phyloP scores from a whole-genome alignment of 2,888 invertebrate genomes.

The Bombylius discolor region DNA sequence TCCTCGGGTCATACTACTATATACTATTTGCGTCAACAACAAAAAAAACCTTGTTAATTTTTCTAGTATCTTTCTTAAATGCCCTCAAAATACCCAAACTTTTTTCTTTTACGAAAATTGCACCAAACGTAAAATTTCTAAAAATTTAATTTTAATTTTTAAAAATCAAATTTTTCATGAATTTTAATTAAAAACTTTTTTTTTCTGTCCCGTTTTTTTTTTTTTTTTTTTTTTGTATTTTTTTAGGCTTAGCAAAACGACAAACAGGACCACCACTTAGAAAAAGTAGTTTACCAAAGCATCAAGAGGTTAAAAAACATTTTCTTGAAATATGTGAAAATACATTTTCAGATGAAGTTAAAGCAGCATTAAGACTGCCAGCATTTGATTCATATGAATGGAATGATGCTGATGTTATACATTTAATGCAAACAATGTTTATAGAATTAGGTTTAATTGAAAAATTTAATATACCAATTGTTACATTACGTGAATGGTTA shows the following conservation, averaged over 20 bases:
- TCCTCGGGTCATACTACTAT: no score
- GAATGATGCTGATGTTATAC: slow-evolving; percentile 66
- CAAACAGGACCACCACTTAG: slow-evolving; percentile 36
- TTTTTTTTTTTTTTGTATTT: slow-evolving; percentile 8
- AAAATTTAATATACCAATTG: slow-evolving; percentile 61
- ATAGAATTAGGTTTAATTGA: slow-evolving; percentile 59
- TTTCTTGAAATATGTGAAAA: slow-evolving; percentile 38
- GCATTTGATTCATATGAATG: slow-evolving; percentile 70
- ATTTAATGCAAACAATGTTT: slow-evolving; percentile 70
- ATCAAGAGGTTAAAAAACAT: slow-evolving; percentile 36
- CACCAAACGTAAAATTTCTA: no score
- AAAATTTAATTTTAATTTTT: not conserved
- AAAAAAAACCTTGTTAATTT: no score
- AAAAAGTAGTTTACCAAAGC: slow-evolving; percentile 38
- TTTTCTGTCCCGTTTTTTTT: not conserved
- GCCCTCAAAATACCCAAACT: no score
- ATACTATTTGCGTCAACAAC: no score
- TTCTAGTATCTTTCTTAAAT: no score
- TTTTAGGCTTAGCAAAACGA: slow-evolving; percentile 33
- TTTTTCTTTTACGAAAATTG: no score
- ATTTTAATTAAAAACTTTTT: not conserved
- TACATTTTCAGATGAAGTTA: slow-evolving; percentile 36
- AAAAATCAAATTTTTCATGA: not conserved
- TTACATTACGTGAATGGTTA: slow-evolving; percentile 54
- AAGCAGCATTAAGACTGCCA: slow-evolving; percentile 34